Evolutionary conservation across 2,888 invertebrate genomes (phyloP).

Genomic region (Macrosiphum euphorbiae): DNA sequence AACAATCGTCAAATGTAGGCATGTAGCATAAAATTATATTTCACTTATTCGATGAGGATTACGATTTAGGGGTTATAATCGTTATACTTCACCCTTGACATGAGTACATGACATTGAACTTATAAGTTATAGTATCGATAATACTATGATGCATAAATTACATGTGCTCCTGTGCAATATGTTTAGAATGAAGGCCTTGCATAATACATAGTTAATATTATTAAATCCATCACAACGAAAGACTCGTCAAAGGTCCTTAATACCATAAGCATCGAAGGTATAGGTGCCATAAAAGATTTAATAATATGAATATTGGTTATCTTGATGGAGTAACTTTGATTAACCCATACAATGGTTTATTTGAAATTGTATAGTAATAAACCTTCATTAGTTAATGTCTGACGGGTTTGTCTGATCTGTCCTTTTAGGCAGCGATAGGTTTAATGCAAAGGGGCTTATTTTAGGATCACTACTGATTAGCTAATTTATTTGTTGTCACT

Average conservation of each 20-base stretch:
- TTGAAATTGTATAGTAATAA: background rate
- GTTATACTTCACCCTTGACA: background rate
- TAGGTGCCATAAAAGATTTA: background rate
- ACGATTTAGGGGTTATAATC: background rate
- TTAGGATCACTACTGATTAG: background rate
- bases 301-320: background rate
- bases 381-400: constrained; percentile 14
- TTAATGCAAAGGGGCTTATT: background rate
- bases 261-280: background rate
- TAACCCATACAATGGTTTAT: background rate
- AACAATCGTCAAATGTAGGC: background rate
- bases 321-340: background rate
- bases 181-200: background rate
- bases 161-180: background rate
- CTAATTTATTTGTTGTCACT: background rate
- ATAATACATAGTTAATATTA: background rate
- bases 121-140: background rate
- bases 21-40: background rate
- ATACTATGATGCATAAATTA: background rate
- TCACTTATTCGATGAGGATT: background rate
- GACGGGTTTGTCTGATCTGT: background rate
- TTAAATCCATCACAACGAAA: background rate
- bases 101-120: background rate
- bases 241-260: background rate
- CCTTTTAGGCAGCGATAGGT: background rate